phyloP scores from a whole-genome alignment of 2,113 vertebrate species.

The Aepyceros melampus region DNA sequence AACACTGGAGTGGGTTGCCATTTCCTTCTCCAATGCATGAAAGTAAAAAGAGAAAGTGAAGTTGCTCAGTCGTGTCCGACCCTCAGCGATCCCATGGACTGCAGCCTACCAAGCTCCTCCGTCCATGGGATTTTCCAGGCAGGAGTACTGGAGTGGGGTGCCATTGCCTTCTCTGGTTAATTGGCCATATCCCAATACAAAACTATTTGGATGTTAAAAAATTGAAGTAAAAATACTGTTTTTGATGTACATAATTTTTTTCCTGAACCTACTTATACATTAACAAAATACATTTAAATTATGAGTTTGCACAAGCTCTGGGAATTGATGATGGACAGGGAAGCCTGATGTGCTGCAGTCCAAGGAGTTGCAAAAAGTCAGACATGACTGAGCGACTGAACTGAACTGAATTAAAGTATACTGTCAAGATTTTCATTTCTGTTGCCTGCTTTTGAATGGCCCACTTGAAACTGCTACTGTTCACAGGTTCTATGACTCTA shows the following conservation, averaged over 20 bases:
- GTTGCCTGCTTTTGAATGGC: not conserved
- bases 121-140: too few relatives aligned
- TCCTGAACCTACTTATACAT: not conserved
- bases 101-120: too few relatives aligned
- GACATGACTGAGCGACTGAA: not conserved
- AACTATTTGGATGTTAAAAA: not conserved
- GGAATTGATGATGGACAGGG: not conserved
- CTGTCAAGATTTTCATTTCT: not conserved
- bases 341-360: not conserved
- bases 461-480: not conserved
- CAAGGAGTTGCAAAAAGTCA: not conserved
- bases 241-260: not conserved
- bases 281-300: not conserved
- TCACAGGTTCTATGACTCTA: not conserved
- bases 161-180: too few relatives aligned
- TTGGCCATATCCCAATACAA: not conserved
- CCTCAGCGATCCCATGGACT: too few relatives aligned
- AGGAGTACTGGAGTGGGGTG: too few relatives aligned
- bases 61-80: too few relatives aligned
- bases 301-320: not conserved
- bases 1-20: too few relatives aligned
- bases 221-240: not conserved
- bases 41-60: too few relatives aligned
- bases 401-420: not conserved
- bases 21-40: too few relatives aligned